Base-by-base conservation (phyloP, 2,113 vertebrate species). In the Lagopus leucura region DNA sequence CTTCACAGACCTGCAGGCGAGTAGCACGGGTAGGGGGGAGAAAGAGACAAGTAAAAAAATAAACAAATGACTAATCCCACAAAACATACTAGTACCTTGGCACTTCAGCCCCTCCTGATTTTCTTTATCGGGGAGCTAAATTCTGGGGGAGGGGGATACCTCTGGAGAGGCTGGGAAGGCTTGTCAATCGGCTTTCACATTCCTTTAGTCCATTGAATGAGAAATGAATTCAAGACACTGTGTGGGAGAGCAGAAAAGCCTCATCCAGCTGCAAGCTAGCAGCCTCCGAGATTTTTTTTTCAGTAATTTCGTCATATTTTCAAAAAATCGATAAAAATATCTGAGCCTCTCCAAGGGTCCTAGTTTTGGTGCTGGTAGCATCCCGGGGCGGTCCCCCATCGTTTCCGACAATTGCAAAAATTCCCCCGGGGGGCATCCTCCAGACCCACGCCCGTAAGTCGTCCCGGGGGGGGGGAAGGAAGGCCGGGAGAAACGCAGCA, bases 301-400 rank as follows among this genome's bases (percentile, higher is more conserved):
- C 45, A 22, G 22, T 50, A 24, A 98, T 98, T 98, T 98, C 98
- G 98, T 99, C 99, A 99, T 99, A 97, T 99, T 99, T 99, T 99
- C 98, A 99, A 98, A 99, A 99, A 99, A 98, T 99, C 98, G 96
- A 98, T 98, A 98, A 98, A 99, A 99, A 99, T 99, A 99, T 86
- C 96, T 98, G 97, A 97, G 97, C 98, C 96, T 97, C 98, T 71
- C 88, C 86, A n/a, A 32, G 70, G 63, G 60, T 78, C 54, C 36
- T 78, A 67, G 91, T 97, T 82, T 97, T 97, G 86, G 76, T 82
- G 91, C 63, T 91, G 90, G 95, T 95, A 98, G 98, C 96, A 98
- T 73, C 96, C n/a, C 2, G 13, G 38, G 88, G 73, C 89, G 45
- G 79, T 98, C 91, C 95, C 84, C 97, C 97, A 97, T 97, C 98